Base-by-base conservation (phyloP, 2,113 vertebrate species). In the Ranitomeya imitator region DNA sequence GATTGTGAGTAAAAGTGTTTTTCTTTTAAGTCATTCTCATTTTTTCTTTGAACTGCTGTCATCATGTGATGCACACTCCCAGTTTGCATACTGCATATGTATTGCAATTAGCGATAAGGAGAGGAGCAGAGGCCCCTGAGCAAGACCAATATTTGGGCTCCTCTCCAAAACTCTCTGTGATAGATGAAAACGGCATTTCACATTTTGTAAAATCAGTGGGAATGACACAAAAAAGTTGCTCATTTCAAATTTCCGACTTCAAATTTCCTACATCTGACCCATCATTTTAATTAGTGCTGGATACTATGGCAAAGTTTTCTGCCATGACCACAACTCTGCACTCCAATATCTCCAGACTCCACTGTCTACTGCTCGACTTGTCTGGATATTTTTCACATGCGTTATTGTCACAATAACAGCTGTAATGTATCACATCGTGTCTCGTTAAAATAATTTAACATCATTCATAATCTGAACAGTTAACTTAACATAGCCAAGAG, bases 381-480 rank as follows among this genome's bases (percentile, higher is more conserved):
- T 31, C 54, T 52, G 13, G 15, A 85, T 74, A 85, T 85, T 85
- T 74, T 26, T 76, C 83, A 74, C 83, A 85, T 59, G 76, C 26
- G 69, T 74, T 84, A 71, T 69, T 71, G 82, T 84, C 61, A 84
- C 82, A 84, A 67, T 65, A 84, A 84, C 82, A 84, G 61, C 63
- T 84, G 82, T 21, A 84, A 69, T 67, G 51, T 84, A 84, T 37
- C 61, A 52, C 61, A 52, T 84, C 61, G 65, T 65, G 63, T 84
- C 82, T 84, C 65, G 18, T 84, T 84, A 84, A 63, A 54, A 84
- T 83, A 71, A 23, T 84, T 84, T 21, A 84, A 52, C 63, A 71
- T 84, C 82, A 83, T 71, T 84, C 71, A 71, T 52, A 84, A 83
- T 79, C 77, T 79, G 52, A 79, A 79, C 55, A 55, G 77, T 79